These are phyloP conservation scores for Plestiodon gilberti DNA, from an alignment of 2,113 vertebrate genomes.

Conservation along the genomic window DNA sequence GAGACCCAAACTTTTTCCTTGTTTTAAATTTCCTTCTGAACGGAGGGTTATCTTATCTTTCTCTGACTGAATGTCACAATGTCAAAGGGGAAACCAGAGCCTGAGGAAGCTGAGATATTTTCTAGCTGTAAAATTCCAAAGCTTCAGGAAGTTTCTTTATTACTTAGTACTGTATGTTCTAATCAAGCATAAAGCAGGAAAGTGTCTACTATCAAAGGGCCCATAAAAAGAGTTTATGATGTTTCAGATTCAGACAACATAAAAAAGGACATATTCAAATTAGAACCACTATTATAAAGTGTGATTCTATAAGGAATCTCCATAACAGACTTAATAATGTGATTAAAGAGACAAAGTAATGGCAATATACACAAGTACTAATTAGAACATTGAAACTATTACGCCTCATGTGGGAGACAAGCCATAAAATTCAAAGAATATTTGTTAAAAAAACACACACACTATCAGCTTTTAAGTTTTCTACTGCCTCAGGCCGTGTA, in stretches of 20 bases:
- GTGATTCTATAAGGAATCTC: constrained; percentile 83
- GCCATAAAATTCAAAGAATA: constrained; percentile 86
- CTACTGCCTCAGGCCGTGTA: constrained; percentile 75
- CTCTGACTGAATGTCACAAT: constrained; percentile 29
- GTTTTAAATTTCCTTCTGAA: constrained; percentile 7
- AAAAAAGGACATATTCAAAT: constrained; percentile 86
- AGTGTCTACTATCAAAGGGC: constrained; percentile 83
- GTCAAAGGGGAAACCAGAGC: constrained; percentile 27
- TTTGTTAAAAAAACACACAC: constrained; percentile 62
- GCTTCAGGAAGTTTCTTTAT: constrained; percentile 80
- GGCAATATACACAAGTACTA: constrained; percentile 85
- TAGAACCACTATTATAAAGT: constrained; percentile 84
- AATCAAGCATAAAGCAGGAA: constrained; percentile 81
- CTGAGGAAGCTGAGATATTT: constrained; percentile 48
- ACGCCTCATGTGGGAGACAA: constrained; percentile 82
- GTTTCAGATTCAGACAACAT: constrained; percentile 86
- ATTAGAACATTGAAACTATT: constrained; percentile 86
- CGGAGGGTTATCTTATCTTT: constrained; percentile 28
- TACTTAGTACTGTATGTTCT: constrained; percentile 81
- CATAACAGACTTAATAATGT: constrained; percentile 84
- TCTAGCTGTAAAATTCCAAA: constrained; percentile 70
- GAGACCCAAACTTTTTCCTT: constrained; percentile 2
- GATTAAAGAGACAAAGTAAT: constrained; percentile 87
- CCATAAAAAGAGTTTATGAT: constrained; percentile 86
- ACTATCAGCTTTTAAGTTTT: constrained; percentile 81